Percentiles rank a stretch among this genome's conserved stretches.
phyloP scores from a whole-genome alignment of 2,113 vertebrate species.

The Agapornis roseicollis region DNA sequence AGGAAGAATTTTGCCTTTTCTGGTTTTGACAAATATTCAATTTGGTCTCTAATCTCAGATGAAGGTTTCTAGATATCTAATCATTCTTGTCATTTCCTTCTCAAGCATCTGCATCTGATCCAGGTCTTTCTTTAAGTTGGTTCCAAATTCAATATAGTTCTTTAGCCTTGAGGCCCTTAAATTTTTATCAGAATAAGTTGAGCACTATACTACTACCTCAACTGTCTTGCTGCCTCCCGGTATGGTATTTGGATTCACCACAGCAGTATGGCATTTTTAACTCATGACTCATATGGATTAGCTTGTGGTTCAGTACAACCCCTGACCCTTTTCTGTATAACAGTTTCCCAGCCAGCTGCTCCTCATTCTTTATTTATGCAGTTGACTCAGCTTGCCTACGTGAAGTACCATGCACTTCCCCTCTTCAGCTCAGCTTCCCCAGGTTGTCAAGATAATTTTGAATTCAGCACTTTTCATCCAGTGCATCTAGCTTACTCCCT shows the following conservation, averaged over 20 bases:
- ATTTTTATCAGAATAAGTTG: constrained; percentile 5
- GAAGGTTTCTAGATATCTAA: background rate
- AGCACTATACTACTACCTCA: background rate
- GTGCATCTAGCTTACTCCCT: background rate
- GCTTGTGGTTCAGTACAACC: constrained; percentile 3
- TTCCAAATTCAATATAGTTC: background rate
- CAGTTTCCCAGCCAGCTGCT: constrained; percentile 51
- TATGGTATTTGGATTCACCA: constrained; percentile 1
- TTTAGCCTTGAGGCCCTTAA: background rate
- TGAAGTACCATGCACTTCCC: background rate
- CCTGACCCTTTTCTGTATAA: constrained; percentile 38
- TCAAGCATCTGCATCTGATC: background rate
- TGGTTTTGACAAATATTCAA: background rate
- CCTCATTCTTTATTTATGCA: constrained; percentile 44
- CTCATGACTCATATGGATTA: constrained; percentile 29
- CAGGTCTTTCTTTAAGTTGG: background rate
- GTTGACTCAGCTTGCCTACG: constrained; percentile 30
- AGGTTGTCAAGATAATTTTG: background rate
- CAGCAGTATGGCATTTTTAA: constrained; percentile 40
- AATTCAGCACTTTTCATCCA: background rate
- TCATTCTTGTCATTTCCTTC: background rate
- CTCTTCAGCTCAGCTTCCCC: background rate
- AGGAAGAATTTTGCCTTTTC: background rate
- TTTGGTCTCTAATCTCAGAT: background rate
- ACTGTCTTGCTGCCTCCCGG: background rate